Base-by-base conservation (phyloP, 2,113 vertebrate species). In the Macrotus californicus region DNA sequence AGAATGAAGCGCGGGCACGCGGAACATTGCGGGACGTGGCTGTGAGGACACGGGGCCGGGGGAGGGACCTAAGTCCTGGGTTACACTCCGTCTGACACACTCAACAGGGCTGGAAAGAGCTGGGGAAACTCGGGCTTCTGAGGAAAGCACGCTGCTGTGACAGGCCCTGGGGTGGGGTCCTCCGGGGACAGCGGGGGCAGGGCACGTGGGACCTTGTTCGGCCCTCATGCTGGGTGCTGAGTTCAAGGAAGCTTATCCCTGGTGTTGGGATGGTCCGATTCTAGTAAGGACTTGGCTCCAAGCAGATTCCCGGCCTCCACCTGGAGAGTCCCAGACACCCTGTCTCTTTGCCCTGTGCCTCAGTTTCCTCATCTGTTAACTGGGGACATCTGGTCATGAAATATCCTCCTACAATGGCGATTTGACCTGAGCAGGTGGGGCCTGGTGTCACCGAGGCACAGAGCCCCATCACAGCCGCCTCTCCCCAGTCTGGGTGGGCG, bases 201-300 rank as follows among this genome's bases (percentile, higher is more conserved):
- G 14, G 19, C 18, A 0, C 1, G 0, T 9, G 31, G 56, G 29
- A 54, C 0, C 1, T 2, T 1, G 34, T 34, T 19, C 80, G 0
- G 7, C n/a, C 31, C 21, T 46, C 9, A 10, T 0, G 1, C 2
- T 36, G 61, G 46, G 69, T 21, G 69, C 9, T 0, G 6, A 46
- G 15, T 31, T 31, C n/a, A 1, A 22, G 34, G 9, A 56, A 19
- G 48, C 3, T 56, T 22, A 43, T 11, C 19, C 21, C 19, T 1
- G 2, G 16, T 0, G 52, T 24, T 4, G 4, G 59, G 43, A 15
- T 5, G 19, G 16, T 39, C 73, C 0, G 0, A 19, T 3, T n/a
- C 61, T 50, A 16, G 11, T 7, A 22, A 59, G 19, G 6, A 39
- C 11, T 13, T 19, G 31, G 36, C 54, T 46, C 21, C 1, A 4